Evolutionary conservation across 1,140 invertebrate genomes (phyloP).

Genomic region (Euwallacea similis): DNA sequence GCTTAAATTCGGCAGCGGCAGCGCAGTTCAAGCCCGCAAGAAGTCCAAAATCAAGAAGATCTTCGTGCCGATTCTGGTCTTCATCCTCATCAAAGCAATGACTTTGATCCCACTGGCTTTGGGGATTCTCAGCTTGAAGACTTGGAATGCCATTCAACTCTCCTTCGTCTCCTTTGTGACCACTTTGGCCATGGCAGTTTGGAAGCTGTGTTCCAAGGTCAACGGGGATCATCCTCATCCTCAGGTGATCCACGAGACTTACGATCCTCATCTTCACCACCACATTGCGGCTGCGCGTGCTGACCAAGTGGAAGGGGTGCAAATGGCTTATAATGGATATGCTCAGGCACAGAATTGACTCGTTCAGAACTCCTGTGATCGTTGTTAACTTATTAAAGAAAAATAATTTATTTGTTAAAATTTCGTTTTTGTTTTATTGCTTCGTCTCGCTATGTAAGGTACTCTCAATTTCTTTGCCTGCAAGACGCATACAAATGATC

Average conservation of each 20-base stretch:
- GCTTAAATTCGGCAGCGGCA: slow-evolving; percentile 62
- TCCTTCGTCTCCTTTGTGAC: slow-evolving; percentile 86
- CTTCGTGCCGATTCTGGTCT: slow-evolving; percentile 78
- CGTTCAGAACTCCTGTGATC: slow-evolving; percentile 7
- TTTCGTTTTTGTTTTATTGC: background rate
- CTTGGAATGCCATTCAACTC: slow-evolving; percentile 82
- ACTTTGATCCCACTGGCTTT: slow-evolving; percentile 80
- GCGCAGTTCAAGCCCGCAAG: slow-evolving; percentile 66
- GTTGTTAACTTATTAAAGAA: slow-evolving; percentile 26
- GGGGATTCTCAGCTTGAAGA: slow-evolving; percentile 79
- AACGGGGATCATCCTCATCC: slow-evolving; percentile 67
- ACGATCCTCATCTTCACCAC: slow-evolving; percentile 56
- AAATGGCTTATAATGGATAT: slow-evolving; percentile 76
- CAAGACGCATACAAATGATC: slow-evolving; percentile 22
- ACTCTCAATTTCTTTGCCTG: slow-evolving; percentile 23
- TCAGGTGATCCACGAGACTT: slow-evolving; percentile 52
- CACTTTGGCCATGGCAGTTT: slow-evolving; percentile 78
- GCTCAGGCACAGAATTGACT: slow-evolving; percentile 40
- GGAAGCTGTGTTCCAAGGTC: slow-evolving; percentile 84
- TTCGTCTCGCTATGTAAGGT: background rate
- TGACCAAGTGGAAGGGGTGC: slow-evolving; percentile 61
- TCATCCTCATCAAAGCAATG: slow-evolving; percentile 80
- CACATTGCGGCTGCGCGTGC: slow-evolving; percentile 57
- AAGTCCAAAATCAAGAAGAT: slow-evolving; percentile 79
- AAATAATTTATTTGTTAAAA: background rate